Evolutionary conservation across 2,888 invertebrate genomes (phyloP).

Genomic region (Phanerotoma sp.): DNA sequence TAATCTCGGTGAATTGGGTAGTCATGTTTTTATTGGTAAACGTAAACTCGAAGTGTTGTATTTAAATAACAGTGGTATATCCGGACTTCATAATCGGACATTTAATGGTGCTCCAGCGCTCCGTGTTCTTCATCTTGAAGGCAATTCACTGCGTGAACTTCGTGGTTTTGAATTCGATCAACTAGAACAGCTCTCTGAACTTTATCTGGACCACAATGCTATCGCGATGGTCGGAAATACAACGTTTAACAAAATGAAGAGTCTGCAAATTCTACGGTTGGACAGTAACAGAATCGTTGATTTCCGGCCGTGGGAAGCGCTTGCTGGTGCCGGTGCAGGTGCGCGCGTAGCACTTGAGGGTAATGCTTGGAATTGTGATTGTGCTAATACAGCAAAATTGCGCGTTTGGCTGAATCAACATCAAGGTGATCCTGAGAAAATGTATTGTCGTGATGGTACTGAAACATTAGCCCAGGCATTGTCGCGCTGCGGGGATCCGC

Average conservation of each 20-base stretch:
- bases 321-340: conserved; percentile 60
- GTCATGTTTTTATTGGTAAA: conserved; percentile 85
- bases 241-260: conserved; percentile 74
- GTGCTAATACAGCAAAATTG: conserved; percentile 69
- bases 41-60: conserved; percentile 77
- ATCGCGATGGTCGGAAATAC: conserved; percentile 73
- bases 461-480: conserved; percentile 62
- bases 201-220: conserved; percentile 76
- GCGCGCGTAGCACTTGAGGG: conserved; percentile 73
- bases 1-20: conserved; percentile 74
- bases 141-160: conserved; percentile 71
- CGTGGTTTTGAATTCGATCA: conserved; percentile 79
- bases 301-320: conserved; percentile 71
- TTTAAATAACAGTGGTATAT: conserved; percentile 77
- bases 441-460: conserved; percentile 66
- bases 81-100: conserved; percentile 75
- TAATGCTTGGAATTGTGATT: conserved; percentile 84
- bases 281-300: conserved; percentile 78
- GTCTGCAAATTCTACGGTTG: conserved; percentile 71
- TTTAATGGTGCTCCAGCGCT: conserved; percentile 78
- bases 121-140: conserved; percentile 74
- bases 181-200: conserved; percentile 71
- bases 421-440: conserved; percentile 68
- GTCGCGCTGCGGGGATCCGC: conserved; percentile 66
- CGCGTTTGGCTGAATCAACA: conserved; percentile 72